These are phyloP conservation scores for Diabrotica balteata DNA, from an alignment of 2,888 invertebrate species.

Conservation along the genomic window DNA sequence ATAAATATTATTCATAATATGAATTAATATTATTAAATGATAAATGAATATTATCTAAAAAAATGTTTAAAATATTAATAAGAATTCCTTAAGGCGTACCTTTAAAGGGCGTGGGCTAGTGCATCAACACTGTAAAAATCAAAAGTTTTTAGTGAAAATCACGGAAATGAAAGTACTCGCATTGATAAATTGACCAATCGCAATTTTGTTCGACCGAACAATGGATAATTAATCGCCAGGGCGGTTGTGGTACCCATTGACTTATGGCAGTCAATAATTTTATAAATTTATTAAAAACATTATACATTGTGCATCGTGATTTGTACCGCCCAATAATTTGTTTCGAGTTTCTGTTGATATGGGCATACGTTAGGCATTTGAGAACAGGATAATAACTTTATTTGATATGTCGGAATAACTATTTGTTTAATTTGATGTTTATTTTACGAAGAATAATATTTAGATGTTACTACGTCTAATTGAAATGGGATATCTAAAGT, in stretches of 20 bases:
- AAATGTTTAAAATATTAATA: too few species aligned
- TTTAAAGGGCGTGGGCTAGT: too few species aligned
- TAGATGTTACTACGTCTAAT: too few species aligned
- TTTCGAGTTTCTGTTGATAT: conserved; percentile 6
- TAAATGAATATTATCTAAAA: too few species aligned
- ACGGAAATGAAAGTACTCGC: too few species aligned
- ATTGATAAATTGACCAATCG: background rate
- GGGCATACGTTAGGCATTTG: background rate
- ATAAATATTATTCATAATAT: too few species aligned
- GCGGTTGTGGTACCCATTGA: conserved; percentile 5
- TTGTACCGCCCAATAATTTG: conserved; percentile 16
- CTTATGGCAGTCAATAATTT: conserved; percentile 20
- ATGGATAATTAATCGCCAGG: conserved; percentile 4
- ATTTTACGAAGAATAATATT: too few species aligned
- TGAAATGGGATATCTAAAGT: too few species aligned
- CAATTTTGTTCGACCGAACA: background rate
- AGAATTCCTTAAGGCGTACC: too few species aligned
- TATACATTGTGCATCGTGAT: conserved; percentile 17
- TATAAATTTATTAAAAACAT: conserved; percentile 13
- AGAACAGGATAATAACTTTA: background rate
- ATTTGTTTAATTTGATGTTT: background rate
- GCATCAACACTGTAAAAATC: too few species aligned
- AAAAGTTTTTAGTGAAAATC: too few species aligned
- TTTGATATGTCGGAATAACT: background rate
- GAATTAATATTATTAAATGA: too few species aligned